Base-by-base conservation (phyloP, 2,888 invertebrate species). In the Epicampocera succincta region DNA sequence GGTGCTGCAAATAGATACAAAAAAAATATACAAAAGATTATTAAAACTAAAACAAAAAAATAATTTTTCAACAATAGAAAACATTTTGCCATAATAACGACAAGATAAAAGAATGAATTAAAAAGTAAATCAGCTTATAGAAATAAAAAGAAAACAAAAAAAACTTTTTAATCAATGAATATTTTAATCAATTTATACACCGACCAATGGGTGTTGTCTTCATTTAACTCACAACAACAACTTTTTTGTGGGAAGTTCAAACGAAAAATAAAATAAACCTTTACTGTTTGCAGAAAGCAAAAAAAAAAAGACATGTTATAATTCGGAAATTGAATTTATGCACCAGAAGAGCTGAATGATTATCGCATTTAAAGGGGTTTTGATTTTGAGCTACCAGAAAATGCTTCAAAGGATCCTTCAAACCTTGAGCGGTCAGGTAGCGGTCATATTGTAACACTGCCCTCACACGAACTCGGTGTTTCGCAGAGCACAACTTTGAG, bases 261-360 rank as follows among this genome's bases (percentile, higher is more conserved):
- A 42, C 29, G 4, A 75, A 44, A 44, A 40, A 12, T 42, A 33
- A 33, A 33, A 19, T 15, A 38, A 65, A 38, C 13, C 15, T 48
- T 52, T 58, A 13, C 11, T 38, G 21, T 65, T 29, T n/a, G 48
- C 3, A 11, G 46, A 56, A 56, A 1, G 17, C n/a, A n/a, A n/a
- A n/a, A n/a, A n/a, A 42, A 3, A 17, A 25, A 40, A n/a, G 46
- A 50, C 38, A 29, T 29, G 21, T 33, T 33, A 33, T 52, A 12
- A 17, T 58, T 21, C 63, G 80, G 80, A 80, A 75, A 80, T 80
- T 75, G n/a, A 75, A 60, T 58, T 46, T 74, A 38, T 58, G 19
- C 38, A 46, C 38, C 3, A 19, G 6, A 25, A n/a, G 8, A 33
- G 33, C 8, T 33, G 2, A 4, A 52, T 25, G 9, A 9, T 17